Evolutionary conservation across 2,113 vertebrate species (phyloP), one percentile per base, ranked within the genome.

Genomic region (Austrofundulus limnaeus): DNA sequence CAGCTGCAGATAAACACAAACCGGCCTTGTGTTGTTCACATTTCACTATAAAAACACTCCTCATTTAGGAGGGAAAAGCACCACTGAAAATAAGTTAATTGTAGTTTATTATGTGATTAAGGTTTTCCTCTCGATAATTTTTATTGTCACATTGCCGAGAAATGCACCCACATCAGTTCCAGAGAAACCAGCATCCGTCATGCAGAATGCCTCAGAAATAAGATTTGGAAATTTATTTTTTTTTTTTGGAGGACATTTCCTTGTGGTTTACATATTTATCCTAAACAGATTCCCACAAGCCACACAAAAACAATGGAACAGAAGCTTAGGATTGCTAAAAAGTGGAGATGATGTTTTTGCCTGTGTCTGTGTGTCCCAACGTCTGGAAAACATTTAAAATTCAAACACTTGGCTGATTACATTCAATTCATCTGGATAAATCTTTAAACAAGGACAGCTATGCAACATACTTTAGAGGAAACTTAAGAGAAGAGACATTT

Each of bases 101-200:
- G 54, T 42, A 66, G 24, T 34, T 73, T 52, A 70, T 82, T 68
- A 77, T 55, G 34, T 63, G 54, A 76, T 73, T 60, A 56, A 14
- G 53, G 38, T 53, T 73, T 70, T 62, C 42, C 62, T 19, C 66
- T 81, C 55, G 53, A 55, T 83, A 72, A 68, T 77, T 54, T 81
- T 77, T 51, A 79, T 68, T 61, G 69, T 81, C 75, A 69, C 54
- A 66, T 64, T 70, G 78, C 55, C 75, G 68, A 80, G 75, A 83
- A 85, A 75, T 65, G 69, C 51, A 59, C 28, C 61, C 77, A 71
- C 77, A 60, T 52, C 46, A 62, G 54, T 5, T 48, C 37, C 24
- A 0, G 17, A 72, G 64, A 0, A 43, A 14, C 52, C n/a, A 60
- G 54, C 45, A 77, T 84, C 38, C 66, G 76, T 84, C 69, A 74